Evolutionary conservation across 2,113 vertebrate genomes (phyloP).

Genomic region (Lophura nycthemera): DNA sequence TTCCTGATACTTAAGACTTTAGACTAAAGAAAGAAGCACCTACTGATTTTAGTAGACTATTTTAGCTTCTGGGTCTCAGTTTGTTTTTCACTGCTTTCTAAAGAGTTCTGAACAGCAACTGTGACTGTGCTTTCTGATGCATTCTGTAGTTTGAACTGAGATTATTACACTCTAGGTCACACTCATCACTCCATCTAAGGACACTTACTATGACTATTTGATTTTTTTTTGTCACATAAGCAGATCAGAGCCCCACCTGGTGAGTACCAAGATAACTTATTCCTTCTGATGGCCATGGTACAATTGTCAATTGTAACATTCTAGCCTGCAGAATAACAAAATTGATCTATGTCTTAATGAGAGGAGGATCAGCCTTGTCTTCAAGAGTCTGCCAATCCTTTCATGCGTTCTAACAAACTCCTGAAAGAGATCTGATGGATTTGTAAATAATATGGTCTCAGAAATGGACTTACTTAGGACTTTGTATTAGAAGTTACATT

Average conservation of each 20-base stretch:
- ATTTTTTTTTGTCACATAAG: background rate
- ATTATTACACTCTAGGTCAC: too few species aligned
- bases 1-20: background rate
- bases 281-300: background rate
- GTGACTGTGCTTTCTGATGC: background rate
- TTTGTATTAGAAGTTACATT: constrained; percentile 45
- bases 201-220: background rate
- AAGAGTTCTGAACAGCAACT: background rate
- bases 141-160: constrained; percentile 34
- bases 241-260: background rate
- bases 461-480: background rate
- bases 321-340: background rate
- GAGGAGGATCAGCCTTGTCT: constrained; percentile 27
- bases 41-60: background rate
- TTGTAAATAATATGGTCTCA: constrained; percentile 43
- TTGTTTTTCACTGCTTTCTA: constrained; percentile 9
- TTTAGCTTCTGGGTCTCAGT: background rate
- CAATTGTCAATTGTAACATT: background rate
- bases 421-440: constrained; percentile 35
- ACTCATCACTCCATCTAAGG: background rate
- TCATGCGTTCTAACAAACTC: constrained; percentile 41
- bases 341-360: background rate
- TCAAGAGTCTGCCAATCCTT: constrained; percentile 1
- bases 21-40: background rate
- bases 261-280: background rate